These are phyloP conservation scores for Campaea margaritaria DNA, from an alignment of 2,888 invertebrate species.

Conservation along the genomic window DNA sequence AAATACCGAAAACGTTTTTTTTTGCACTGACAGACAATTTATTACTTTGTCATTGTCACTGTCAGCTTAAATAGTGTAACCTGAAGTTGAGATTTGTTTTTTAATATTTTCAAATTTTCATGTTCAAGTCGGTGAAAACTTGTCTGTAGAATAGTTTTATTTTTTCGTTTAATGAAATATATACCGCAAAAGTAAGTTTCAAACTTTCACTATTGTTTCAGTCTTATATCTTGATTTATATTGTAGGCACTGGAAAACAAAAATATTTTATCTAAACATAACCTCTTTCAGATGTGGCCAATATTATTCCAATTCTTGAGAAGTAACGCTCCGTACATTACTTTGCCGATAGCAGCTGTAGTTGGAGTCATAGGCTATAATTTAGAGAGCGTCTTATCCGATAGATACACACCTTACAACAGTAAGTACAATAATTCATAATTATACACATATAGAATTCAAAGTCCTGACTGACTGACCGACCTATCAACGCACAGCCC, in stretches of 20 bases:
- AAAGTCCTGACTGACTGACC: too few relatives aligned
- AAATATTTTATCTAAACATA: neutral
- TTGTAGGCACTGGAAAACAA: neutral
- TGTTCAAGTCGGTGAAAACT: too few relatives aligned
- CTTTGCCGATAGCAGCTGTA: constrained; percentile 92
- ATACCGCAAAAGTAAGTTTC: too few relatives aligned
- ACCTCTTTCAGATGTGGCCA: constrained; percentile 89
- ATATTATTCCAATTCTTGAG: constrained; percentile 87
- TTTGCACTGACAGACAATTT: too few relatives aligned
- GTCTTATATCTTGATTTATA: neutral
- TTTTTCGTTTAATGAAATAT: too few relatives aligned
- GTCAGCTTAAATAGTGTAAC: too few relatives aligned
- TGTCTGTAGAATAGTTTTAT: too few relatives aligned
- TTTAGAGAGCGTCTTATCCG: constrained; percentile 89
- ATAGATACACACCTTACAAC: constrained; percentile 90
- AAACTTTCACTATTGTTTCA: neutral
- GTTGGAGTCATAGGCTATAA: constrained; percentile 95
- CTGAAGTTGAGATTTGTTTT: too few relatives aligned
- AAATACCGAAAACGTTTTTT: too few relatives aligned
- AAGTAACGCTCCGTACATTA: constrained; percentile 91
- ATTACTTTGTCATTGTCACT: too few relatives aligned
- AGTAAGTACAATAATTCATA: constrained; percentile 76
- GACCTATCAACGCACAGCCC: too few relatives aligned
- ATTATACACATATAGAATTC: neutral
- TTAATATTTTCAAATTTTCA: too few relatives aligned